Base-by-base conservation (phyloP, 53 echinoderm and acorn worm genomes). In the Antedon mediterranea region DNA sequence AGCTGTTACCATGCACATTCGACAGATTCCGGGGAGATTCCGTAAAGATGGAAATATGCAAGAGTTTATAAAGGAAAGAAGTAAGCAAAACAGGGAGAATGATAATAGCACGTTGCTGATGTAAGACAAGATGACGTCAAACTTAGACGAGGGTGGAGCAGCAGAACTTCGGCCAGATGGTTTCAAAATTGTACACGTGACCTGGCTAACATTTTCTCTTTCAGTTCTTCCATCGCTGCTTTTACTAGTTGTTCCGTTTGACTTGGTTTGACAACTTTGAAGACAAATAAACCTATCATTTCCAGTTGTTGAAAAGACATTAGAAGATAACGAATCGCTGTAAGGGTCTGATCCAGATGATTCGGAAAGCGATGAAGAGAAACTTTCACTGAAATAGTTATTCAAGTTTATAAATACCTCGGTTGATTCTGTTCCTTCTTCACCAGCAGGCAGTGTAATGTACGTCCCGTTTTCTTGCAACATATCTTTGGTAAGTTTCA, bases 11-110 rank as follows among this genome's bases (percentile, higher is more conserved):
- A 84, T 33, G 31, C 84, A 78, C 90, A 90, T 90, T 30, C 84
- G 82, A 6, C 84, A 79, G 74, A 73, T 74, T 34, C 82, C 84
- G 30, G 82, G 76, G 32, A 75, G 81, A 28, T 82, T 80, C 0
- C 90, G 78, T 74, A 90, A 74, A 11, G 79, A 77, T 29, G 32
- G 72, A 43, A 90, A 90, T 26, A 75, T 70, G 43, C 42, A 73
- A 73, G 86, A 90, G n/a, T 86, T 90, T 26, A 79, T 28, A 33
- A 90, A 84, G 14, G 90, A 57, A 57, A 57, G 57, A 57, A 57
- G 57, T 57, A 57, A 23, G 23, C 57, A 57, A 23, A 18, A 13
- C 2, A 57, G 57, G 18, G 57, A 57, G 57, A 57, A 18, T 23
- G 57, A 57, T 20, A 57, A 57, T 6, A 57, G 57, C 1, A 18